phyloP scores from a whole-genome alignment of 2,113 vertebrate species.

The Chelonoidis abingdonii region DNA sequence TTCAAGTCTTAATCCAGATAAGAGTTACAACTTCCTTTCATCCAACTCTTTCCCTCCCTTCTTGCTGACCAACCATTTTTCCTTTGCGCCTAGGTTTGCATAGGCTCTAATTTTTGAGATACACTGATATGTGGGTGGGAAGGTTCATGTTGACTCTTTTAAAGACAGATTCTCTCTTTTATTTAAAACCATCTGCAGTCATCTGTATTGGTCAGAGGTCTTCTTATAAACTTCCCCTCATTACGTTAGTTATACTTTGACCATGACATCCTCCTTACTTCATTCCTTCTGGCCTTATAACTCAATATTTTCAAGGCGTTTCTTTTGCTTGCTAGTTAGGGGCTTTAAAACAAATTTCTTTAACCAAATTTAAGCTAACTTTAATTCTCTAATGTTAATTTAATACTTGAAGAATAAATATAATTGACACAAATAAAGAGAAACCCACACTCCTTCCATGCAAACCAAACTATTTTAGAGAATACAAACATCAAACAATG shows the following conservation, averaged over 20 bases:
- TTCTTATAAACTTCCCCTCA: neutral
- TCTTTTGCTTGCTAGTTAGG: neutral
- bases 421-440: neutral
- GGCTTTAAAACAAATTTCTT: neutral
- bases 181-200: neutral
- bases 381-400: neutral
- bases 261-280: neutral
- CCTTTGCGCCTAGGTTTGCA: neutral
- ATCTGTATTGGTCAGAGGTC: neutral
- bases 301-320: neutral
- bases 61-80: neutral
- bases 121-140: neutral
- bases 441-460: neutral
- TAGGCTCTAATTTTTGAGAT: neutral
- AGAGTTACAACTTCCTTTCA: neutral
- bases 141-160: neutral
- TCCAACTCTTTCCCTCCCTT: neutral
- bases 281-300: neutral
- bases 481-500: neutral
- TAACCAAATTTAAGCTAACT: neutral
- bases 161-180: neutral
- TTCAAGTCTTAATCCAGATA: neutral
- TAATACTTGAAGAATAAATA: no score
- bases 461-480: neutral
- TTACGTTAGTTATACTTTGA: neutral